Evolutionary conservation across 2,113 vertebrate species (phyloP).

Genomic region (Suricata suricatta): DNA sequence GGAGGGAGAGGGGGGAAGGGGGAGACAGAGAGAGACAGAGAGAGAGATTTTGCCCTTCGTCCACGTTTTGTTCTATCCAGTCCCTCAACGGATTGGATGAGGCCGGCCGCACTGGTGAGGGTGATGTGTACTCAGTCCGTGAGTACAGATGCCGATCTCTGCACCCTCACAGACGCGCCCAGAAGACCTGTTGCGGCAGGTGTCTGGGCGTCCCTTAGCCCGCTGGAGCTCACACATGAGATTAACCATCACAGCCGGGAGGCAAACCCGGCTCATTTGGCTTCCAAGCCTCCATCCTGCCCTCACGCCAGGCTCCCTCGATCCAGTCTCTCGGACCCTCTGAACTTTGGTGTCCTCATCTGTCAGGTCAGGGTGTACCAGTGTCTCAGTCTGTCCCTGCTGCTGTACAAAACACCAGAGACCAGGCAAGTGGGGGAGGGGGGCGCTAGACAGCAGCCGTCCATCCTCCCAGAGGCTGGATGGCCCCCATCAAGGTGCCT

Average conservation of each 20-base stretch:
- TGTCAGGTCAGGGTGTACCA: background rate
- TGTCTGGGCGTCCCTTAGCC: background rate
- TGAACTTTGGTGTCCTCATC: background rate
- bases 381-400: background rate
- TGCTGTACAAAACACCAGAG: background rate
- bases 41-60: background rate
- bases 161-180: background rate
- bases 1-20: too few relatives aligned
- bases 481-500: background rate
- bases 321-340: background rate
- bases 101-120: background rate
- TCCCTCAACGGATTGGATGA: background rate
- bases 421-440: too few relatives aligned
- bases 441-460: background rate
- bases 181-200: background rate
- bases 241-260: background rate
- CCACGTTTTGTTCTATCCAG: background rate
- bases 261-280: background rate
- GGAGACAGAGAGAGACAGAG: too few relatives aligned
- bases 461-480: background rate
- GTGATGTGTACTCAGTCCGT: background rate
- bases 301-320: rapidly evolving
- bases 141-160: background rate
- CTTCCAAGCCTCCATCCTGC: background rate
- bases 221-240: rapidly evolving